Conservation (phyloP, 2,113 vertebrate species). For the Eubucco bourcierii region DNA sequence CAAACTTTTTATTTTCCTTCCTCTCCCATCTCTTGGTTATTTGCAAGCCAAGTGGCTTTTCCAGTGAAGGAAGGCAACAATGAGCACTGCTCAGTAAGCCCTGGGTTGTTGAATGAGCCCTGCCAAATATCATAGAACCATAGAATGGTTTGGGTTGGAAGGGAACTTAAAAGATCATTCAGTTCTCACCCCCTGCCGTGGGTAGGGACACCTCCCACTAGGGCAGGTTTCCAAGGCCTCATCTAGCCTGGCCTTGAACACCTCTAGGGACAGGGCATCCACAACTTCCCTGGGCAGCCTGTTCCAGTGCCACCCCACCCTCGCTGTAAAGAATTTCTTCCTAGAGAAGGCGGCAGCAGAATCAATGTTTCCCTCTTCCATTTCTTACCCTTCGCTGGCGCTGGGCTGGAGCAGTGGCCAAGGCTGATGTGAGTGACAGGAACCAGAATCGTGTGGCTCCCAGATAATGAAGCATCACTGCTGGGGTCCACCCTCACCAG, state of each 20-base stretch:
- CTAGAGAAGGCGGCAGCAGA: no score
- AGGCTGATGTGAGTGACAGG: not conserved
- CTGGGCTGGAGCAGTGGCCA: not conserved
- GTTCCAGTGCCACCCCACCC: no score
- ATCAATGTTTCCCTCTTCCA: not conserved
- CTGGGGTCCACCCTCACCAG: not conserved
- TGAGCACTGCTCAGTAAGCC: not conserved
- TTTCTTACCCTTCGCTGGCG: not conserved
- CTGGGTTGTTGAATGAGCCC: accelerated
- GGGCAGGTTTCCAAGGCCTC: no score
- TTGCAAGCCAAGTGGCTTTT: not conserved
- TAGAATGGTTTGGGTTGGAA: no score
- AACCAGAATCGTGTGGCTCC: not conserved
- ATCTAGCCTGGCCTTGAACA: no score
- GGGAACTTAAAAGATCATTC: no score
- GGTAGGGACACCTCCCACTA: no score
- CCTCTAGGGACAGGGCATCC: no score
- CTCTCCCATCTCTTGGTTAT: not conserved
- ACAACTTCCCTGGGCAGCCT: no score
- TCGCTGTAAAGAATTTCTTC: no score
- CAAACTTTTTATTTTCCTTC: not conserved
- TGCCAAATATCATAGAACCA: not conserved
- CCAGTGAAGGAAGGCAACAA: not conserved
- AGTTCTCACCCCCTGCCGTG: no score
- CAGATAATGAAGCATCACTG: no score